Evolutionary conservation across 1,140 invertebrate species (phyloP), one percentile per base, ranked within the genome.

Genomic region (Calycopis cecrops): DNA sequence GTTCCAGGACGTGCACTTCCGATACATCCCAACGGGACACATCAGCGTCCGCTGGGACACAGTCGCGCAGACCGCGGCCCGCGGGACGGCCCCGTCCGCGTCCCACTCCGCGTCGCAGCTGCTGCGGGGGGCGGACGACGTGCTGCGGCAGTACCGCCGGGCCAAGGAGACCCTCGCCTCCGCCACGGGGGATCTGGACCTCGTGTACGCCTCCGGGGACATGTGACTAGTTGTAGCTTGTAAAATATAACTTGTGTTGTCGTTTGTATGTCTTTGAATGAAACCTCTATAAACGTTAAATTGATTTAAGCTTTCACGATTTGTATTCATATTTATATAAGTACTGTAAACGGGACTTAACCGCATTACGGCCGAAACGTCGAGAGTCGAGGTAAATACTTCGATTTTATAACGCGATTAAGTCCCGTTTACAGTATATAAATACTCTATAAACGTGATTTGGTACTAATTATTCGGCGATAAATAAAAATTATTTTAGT

Each of bases 81-180:
- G 58, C 0, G 42, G 47, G 1, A 17, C 53, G 1, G 18, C 10
- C 0, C 17, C 18, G 4, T 9, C 21, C 8, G 47, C 33, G 2
- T 42, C 64, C 9, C 38, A 48, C 48, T 62, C 71, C 18, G 55
- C 67, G 18, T 58, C 70, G 34, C 66, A 58, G 4, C 49, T 83
- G n/a, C 34, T 79, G 10, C 48, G 48, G n/a, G 72, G 76, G 0
- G 80, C 76, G 0, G 80, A 84, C 7, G 68, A 65, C 0, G 80
- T 69, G 0, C 50, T 84, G 6, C 55, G 63, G 11, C 67, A 77
- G 55, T 84, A 81, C 37, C 66, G 56, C 7, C 65, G 52, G 21
- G 78, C 78, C 0, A 67, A 73, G 21, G 80, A 69, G 0, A 71
- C 68, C 0, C 55, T 84, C 0, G 72, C 72, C 0, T 75, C 69